Conservation (phyloP, 2,113 vertebrate species). For the Bubo bubo region DNA sequence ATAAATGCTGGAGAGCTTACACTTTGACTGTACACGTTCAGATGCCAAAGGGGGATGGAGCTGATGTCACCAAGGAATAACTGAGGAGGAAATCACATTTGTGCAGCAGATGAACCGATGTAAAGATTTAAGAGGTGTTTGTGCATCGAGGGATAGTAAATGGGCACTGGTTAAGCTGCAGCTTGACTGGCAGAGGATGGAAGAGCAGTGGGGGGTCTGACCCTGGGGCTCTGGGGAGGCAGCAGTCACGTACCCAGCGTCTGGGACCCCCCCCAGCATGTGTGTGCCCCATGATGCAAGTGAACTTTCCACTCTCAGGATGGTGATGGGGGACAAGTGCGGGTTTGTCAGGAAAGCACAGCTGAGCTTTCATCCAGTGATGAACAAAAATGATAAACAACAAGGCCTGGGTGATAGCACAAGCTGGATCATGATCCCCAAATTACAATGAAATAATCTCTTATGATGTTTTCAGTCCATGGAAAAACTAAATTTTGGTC, state of each 20-base stretch:
- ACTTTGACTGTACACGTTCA: rapidly evolving
- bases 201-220: not conserved
- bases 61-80: not conserved
- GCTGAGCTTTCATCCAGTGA: not conserved
- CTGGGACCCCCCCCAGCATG: rapidly evolving
- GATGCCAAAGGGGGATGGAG: not conserved
- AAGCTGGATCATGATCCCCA: not conserved
- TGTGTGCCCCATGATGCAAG: not conserved
- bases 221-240: not conserved
- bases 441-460: not conserved
- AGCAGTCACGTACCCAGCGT: not conserved
- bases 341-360: not conserved
- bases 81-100: rapidly evolving
- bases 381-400: not conserved
- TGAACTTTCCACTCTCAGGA: not conserved
- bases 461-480: not conserved
- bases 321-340: rapidly evolving
- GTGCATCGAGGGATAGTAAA: not conserved
- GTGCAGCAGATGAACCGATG: not conserved
- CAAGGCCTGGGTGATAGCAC: not conserved
- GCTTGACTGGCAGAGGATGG: not conserved
- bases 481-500: not conserved
- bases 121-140: not conserved
- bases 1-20: not conserved
- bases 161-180: not conserved